These are phyloP conservation scores for Elysia crispata DNA, from an alignment of 2,888 invertebrate species.

Conservation along the genomic window DNA sequence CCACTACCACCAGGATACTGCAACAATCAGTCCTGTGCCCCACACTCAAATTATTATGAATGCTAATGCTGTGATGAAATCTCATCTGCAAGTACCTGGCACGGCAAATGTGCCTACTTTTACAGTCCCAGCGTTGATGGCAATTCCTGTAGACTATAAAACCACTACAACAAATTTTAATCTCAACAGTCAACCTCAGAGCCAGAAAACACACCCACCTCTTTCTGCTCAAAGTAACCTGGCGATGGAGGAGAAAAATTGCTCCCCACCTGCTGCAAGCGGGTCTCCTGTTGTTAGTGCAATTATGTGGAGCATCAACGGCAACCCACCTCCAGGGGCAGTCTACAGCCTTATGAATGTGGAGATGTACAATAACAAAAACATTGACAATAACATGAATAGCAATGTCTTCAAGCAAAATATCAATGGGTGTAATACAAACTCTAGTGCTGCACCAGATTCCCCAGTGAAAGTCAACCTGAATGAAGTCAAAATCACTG, in stretches of 20 bases:
- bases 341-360: not conserved
- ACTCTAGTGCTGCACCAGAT: too few species aligned
- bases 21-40: not conserved
- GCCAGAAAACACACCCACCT: not conserved
- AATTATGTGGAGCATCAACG: constrained; percentile 30
- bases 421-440: too few species aligned
- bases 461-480: too few species aligned
- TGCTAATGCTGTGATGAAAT: constrained; percentile 30
- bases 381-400: not conserved
- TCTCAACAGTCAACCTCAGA: constrained; percentile 31
- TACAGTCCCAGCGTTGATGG: constrained; percentile 6
- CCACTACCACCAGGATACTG: not conserved
- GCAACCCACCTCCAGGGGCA: not conserved
- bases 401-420: not conserved
- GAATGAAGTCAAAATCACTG: too few species aligned
- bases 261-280: not conserved
- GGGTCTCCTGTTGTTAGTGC: constrained; percentile 14
- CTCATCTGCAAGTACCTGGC: not conserved
- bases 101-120: not conserved
- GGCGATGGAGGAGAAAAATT: not conserved
- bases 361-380: constrained; percentile 31
- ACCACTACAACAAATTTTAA: constrained; percentile 21
- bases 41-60: not conserved
- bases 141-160: constrained; percentile 33
- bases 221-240: too few species aligned